phyloP scores from a whole-genome alignment of 2,113 vertebrate species.

The Crotalus viridis region DNA sequence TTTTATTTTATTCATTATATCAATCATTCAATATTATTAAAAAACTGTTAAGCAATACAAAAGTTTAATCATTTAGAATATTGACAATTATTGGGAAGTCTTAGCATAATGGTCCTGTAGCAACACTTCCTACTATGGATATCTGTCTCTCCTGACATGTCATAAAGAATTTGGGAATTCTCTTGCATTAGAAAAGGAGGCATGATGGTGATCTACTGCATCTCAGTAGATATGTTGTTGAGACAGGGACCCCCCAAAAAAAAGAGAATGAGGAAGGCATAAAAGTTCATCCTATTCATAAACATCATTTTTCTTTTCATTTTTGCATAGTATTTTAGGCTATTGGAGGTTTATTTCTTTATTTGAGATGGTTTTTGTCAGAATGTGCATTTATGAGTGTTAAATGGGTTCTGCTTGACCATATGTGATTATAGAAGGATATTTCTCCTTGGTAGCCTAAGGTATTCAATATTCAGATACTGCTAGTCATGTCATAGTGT shows the following conservation, averaged over 20 bases:
- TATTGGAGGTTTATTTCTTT: background rate
- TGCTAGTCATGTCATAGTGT: background rate
- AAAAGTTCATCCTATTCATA: no score
- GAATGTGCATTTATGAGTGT: background rate
- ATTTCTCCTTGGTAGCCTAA: conserved; percentile 9
- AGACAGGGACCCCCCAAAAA: no score
- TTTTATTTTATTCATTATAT: background rate
- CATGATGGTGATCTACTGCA: background rate
- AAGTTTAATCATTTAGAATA: background rate
- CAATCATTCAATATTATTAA: background rate
- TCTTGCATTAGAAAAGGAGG: background rate
- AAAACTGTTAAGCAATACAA: background rate
- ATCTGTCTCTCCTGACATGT: background rate
- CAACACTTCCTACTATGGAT: background rate
- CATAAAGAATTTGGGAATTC: background rate
- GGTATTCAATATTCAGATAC: conserved; percentile 9
- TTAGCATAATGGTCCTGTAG: background rate
- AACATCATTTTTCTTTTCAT: background rate
- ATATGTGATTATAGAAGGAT: conserved; percentile 12
- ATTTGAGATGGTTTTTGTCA: background rate
- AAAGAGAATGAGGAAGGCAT: background rate
- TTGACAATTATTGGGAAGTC: background rate
- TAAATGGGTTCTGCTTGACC: conserved; percentile 20
- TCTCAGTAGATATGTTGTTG: background rate
- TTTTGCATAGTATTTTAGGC: background rate